Base-by-base conservation (phyloP, 2,113 vertebrate species). In the Neofelis nebulosa region DNA sequence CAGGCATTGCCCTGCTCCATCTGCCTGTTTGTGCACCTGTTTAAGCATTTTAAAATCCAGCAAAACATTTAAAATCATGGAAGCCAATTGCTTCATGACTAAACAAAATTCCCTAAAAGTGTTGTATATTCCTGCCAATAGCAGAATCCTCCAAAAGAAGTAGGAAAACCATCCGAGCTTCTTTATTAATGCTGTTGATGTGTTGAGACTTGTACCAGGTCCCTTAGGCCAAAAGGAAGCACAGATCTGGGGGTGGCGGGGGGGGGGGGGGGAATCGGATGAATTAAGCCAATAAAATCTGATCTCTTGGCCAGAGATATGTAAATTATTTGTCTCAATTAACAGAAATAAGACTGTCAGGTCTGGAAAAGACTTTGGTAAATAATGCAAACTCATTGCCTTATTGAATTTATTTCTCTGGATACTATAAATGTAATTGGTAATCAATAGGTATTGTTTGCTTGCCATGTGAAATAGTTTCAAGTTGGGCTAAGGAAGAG, bases 141-240 rank as follows among this genome's bases (percentile, higher is more conserved):
- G 88, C 91, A 68, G 80, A 84, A 48, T 80, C 13, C 52, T 93
- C 78, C 31, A n/a, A 73, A 84, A 71, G 66, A 96, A 63, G 29
- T 74, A 78, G 84, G 80, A 80, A 94, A 87, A 79, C 71, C 91
- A 48, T 78, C 38, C 6, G 7, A 93, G 38, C 76, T 31, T 87
- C 76, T 83, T 15, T 52, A 0, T 89, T 88, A 82, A 94, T 97
- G 80, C 45, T 55, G 45, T 57, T 65, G 50, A 88, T 93, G 41
- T 84, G 92, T 73, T 69, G 84, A 88, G 91, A 88, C 81, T 97
- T 97, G 74, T 73, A 33, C 52, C 80, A 45, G 12, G 13, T 94
- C 88, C 92, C 94, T 74, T 13, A 92, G 96, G 91, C 57, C 61
- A 89, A 94, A 96, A 89, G n/a, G 73, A 96, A 94, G 55, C 92